Evolutionary conservation across 2,888 invertebrate species (phyloP).

Genomic region (Gandaritis pyraliata): DNA sequence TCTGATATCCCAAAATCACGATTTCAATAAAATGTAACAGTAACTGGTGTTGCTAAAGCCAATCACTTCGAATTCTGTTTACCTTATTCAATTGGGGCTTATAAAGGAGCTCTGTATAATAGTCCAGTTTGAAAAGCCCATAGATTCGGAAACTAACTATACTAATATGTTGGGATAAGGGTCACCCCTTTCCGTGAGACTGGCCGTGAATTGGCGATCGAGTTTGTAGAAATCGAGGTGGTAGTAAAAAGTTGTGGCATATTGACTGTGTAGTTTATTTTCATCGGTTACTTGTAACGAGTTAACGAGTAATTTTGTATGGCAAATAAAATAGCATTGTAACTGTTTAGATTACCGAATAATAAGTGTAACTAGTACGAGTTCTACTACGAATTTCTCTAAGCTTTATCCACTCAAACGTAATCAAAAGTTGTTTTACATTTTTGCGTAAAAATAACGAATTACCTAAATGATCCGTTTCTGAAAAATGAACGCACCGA

Average conservation of each 20-base stretch:
- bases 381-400: no score
- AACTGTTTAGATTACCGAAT: no score
- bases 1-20: slow-evolving; percentile 57
- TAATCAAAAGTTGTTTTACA: no score
- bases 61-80: slow-evolving; percentile 64
- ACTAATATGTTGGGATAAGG: slow-evolving; percentile 29
- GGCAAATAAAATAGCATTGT: no score
- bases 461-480: no score
- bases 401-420: no score
- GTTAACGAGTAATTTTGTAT: no score
- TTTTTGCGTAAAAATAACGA: no score
- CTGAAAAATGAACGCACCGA: no score
- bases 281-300: not conserved
- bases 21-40: slow-evolving; percentile 64
- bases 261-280: slow-evolving; percentile 11
- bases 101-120: slow-evolving; percentile 44
- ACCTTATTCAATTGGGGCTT: slow-evolving; percentile 51
- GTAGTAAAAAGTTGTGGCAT: slow-evolving; percentile 28
- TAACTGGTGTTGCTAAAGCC: slow-evolving; percentile 57
- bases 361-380: no score
- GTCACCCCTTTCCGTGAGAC: slow-evolving; percentile 31
- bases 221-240: slow-evolving; percentile 26
- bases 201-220: slow-evolving; percentile 23
- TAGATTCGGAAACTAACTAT: slow-evolving; percentile 36
- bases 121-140: slow-evolving; percentile 38